Evolutionary conservation across 2,113 vertebrate species (phyloP).

Genomic region (Eonycteris spelaea): DNA sequence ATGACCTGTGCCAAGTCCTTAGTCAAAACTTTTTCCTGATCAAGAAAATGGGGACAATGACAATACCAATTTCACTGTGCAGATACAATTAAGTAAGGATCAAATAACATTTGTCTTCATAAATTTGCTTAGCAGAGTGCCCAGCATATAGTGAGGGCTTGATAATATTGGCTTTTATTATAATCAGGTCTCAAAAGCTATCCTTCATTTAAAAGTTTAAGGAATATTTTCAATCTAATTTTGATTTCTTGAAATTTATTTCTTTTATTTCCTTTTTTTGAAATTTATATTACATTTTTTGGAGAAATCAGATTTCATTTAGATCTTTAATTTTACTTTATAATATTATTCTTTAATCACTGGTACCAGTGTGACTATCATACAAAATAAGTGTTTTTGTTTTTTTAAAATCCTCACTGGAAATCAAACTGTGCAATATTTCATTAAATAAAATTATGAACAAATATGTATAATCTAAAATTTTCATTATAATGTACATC

Average conservation of each 20-base stretch:
- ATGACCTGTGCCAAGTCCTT: neutral
- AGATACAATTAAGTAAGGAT: neutral
- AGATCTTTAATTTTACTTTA: slow-evolving; percentile 22
- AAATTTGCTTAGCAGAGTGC: neutral
- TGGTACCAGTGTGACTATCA: neutral
- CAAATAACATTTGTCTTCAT: neutral
- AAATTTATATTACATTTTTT: neutral
- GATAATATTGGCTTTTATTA: neutral
- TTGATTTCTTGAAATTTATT: slow-evolving; percentile 1
- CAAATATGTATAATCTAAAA: neutral
- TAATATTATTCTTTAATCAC: slow-evolving; percentile 10
- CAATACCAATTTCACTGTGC: neutral
- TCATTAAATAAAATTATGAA: slow-evolving; percentile 22
- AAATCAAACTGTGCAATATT: neutral
- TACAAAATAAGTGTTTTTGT: neutral
- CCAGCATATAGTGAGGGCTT: neutral
- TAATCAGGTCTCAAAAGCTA: neutral
- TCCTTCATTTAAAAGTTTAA: slow-evolving; percentile 13
- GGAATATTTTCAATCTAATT: neutral
- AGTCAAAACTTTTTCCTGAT: neutral
- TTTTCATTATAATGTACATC: neutral
- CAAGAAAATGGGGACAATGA: neutral
- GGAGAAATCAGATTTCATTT: neutral
- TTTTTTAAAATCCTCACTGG: neutral
- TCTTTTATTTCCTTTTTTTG: neutral